Evolutionary conservation across 53 echinoderm and acorn worm genomes (phyloP).

Genomic region (Paracentrotus lividus): DNA sequence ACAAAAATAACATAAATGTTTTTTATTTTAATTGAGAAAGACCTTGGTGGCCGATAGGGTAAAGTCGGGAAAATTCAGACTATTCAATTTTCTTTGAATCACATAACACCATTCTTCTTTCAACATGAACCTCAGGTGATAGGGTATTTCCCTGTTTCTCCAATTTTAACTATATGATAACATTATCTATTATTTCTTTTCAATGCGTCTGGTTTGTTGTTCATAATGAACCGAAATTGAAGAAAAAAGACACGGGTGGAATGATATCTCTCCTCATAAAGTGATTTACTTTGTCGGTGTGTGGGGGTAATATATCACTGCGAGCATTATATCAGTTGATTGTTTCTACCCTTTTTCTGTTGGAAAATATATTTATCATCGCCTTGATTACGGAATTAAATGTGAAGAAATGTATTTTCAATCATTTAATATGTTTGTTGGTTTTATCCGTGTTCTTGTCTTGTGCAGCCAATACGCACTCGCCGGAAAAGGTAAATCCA

Average conservation of each 20-base stretch:
- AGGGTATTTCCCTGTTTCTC: neutral
- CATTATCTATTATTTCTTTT: neutral
- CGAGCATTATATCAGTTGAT: neutral
- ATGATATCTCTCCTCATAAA: neutral
- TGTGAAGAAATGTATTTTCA: neutral
- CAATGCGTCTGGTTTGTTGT: neutral
- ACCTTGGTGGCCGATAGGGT: neutral
- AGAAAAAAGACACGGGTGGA: neutral
- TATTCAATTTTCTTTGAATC: neutral
- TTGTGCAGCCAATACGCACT: neutral
- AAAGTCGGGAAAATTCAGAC: neutral
- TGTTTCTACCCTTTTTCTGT: neutral
- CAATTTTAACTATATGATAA: neutral
- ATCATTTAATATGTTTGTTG: neutral
- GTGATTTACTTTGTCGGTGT: neutral
- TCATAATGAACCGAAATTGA: neutral
- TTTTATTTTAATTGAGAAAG: neutral
- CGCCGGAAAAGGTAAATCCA: constrained; percentile 3
- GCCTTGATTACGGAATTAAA: neutral
- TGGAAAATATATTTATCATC: neutral
- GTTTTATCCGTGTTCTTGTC: neutral
- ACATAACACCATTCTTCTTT: neutral
- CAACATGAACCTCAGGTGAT: neutral
- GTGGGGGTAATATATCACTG: neutral
- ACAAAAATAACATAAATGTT: neutral